Evolutionary conservation across 2,797 vertebrate species (phyloP).

Genomic region (Eptatretus atami): DNA sequence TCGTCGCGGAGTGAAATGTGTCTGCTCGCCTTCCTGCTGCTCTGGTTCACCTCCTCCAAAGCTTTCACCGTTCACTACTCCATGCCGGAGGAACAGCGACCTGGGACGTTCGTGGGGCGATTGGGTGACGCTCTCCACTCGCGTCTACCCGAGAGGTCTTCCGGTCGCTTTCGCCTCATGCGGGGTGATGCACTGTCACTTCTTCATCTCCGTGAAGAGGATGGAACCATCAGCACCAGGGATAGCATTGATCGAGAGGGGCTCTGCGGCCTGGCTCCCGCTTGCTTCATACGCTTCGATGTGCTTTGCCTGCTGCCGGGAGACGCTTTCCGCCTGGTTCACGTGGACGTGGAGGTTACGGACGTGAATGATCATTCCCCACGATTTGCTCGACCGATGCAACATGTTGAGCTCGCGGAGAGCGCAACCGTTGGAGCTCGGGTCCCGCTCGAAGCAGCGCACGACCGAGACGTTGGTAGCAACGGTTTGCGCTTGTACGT

Average conservation of each 20-base stretch:
- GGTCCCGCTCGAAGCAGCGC: neutral
- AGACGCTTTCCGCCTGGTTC: neutral
- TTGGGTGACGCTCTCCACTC: neutral
- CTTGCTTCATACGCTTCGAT: slow-evolving; percentile 5
- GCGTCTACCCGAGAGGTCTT: neutral
- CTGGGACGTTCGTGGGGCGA: slow-evolving; percentile 2
- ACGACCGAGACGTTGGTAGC: neutral
- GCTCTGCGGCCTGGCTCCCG: neutral
- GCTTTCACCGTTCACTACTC: slow-evolving; percentile 3
- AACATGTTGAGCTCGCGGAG: neutral
- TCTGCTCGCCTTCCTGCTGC: neutral
- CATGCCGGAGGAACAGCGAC: neutral
- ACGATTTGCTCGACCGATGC: neutral
- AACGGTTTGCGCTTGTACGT: neutral
- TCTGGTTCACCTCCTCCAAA: neutral
- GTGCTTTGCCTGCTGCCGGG: slow-evolving; percentile 1
- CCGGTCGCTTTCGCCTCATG: neutral
- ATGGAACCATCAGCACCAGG: neutral
- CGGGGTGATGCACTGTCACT: neutral
- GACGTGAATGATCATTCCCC: slow-evolving; percentile 1
- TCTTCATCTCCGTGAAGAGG: neutral
- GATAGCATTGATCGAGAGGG: neutral
- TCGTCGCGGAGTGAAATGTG: neutral
- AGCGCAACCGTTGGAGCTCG: neutral
- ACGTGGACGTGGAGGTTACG: neutral